A percentile compares a stretch with the other conserved stretches of the same genome.
Conservation (phyloP, 1,140 invertebrate species). For the Melanaphis sacchari region DNA sequence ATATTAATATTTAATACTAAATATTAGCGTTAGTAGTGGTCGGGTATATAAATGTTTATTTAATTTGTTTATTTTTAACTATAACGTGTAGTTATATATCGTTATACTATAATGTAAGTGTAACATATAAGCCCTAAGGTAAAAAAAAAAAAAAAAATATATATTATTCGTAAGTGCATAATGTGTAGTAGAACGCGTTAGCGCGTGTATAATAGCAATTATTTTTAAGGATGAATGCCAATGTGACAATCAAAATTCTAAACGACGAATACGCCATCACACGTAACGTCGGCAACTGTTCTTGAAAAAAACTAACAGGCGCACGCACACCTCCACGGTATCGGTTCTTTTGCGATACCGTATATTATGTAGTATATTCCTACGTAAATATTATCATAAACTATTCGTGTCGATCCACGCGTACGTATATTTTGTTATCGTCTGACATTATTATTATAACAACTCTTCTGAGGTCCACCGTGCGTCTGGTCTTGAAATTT, state of each 20-base stretch:
- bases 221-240: constrained; percentile 52
- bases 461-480: constrained; percentile 24
- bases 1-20: constrained; percentile 16
- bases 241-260: constrained; percentile 58
- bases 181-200: constrained; percentile 28
- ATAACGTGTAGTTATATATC: constrained; percentile 26
- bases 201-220: constrained; percentile 18
- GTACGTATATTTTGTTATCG: background rate
- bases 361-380: background rate
- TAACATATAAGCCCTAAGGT: constrained; percentile 4
- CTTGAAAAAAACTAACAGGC: constrained; percentile 26
- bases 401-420: background rate
- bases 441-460: background rate
- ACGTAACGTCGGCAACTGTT: constrained; percentile 47
- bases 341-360: background rate
- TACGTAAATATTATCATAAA: background rate
- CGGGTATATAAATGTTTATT: constrained; percentile 25
- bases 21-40: constrained; percentile 33
- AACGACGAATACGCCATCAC: constrained; percentile 41
- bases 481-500: constrained; percentile 44
- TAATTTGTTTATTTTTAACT: background rate
- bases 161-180: constrained; percentile 37
- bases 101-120: constrained; percentile 4
- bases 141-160: background rate
- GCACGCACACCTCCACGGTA: background rate